A percentile compares a stretch with the other conserved stretches of the same genome.
Conservation (phyloP, 2,888 invertebrate species). For the Lacanobia wlatinum region DNA sequence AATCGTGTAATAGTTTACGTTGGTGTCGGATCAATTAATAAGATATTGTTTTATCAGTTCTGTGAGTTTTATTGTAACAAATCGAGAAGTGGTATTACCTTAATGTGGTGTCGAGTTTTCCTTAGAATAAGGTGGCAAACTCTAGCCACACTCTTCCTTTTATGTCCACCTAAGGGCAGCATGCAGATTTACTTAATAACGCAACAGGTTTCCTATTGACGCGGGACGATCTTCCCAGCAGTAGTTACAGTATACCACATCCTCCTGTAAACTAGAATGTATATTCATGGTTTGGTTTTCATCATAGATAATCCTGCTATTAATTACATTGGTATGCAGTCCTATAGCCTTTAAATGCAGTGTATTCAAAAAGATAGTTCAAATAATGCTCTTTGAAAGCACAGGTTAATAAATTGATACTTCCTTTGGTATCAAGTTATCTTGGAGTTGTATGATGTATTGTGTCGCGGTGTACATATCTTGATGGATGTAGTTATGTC, state of each 20-base stretch:
- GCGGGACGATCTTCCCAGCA: too few relatives aligned
- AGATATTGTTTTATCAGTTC: too few relatives aligned
- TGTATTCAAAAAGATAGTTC: conserved; percentile 23
- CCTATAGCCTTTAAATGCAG: conserved; percentile 18
- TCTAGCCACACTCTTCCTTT: too few relatives aligned
- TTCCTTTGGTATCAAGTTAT: conserved; percentile 8
- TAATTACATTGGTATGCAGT: conserved; percentile 69
- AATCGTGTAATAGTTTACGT: too few relatives aligned
- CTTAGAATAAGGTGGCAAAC: too few relatives aligned
- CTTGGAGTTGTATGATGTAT: conserved; percentile 7
- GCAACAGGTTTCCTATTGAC: too few relatives aligned
- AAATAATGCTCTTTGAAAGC: background rate
- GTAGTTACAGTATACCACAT: background rate
- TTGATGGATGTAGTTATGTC: background rate
- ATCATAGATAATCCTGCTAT: conserved; percentile 57
- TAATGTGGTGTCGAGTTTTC: too few relatives aligned
- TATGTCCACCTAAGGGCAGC: too few relatives aligned
- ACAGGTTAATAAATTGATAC: conserved; percentile 32
- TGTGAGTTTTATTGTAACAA: too few relatives aligned
- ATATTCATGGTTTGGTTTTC: conserved; percentile 26
- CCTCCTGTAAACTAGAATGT: background rate
- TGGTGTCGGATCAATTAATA: too few relatives aligned
- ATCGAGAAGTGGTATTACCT: too few relatives aligned
- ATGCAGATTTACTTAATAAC: too few relatives aligned
- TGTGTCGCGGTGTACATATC: background rate